Conservation (phyloP, 2,888 invertebrate genomes). For the Athalia cordata region DNA sequence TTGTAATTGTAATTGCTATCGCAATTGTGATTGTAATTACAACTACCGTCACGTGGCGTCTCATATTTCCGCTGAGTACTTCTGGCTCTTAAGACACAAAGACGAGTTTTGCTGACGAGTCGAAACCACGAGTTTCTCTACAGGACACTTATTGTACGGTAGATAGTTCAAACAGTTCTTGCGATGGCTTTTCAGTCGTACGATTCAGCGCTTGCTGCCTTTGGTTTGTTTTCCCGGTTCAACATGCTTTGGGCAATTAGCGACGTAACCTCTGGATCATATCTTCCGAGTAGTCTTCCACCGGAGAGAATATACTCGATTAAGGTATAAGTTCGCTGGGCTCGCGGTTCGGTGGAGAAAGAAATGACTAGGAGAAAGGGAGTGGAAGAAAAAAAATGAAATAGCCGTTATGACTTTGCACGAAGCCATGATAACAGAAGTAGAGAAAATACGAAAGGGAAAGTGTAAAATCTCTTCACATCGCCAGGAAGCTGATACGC, state of each 20-base stretch:
- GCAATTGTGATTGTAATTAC: slow-evolving; percentile 17
- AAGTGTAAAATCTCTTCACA: slow-evolving; percentile 18
- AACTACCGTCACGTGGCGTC: slow-evolving; percentile 32
- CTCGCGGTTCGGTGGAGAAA: too few relatives aligned
- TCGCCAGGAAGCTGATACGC: slow-evolving; percentile 10
- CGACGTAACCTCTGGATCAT: too few relatives aligned
- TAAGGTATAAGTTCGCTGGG: too few relatives aligned
- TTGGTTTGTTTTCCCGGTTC: slow-evolving; percentile 10
- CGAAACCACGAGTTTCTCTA: slow-evolving; percentile 26
- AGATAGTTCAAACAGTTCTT: slow-evolving; percentile 38
- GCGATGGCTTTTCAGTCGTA: slow-evolving; percentile 26
- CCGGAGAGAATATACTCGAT: too few relatives aligned
- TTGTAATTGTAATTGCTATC: slow-evolving; percentile 16
- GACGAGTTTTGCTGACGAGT: slow-evolving; percentile 40
- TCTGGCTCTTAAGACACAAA: slow-evolving; percentile 37
- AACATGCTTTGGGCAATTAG: background rate
- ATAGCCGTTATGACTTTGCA: too few relatives aligned
- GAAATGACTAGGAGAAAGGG: too few relatives aligned
- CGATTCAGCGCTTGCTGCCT: slow-evolving; percentile 33
- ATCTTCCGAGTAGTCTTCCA: too few relatives aligned
- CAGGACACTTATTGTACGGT: slow-evolving; percentile 14
- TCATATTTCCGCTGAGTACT: slow-evolving; percentile 32
- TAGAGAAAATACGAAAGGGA: background rate
- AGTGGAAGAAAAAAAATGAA: too few relatives aligned
- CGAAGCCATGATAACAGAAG: too few relatives aligned